A percentile compares a stretch with the other conserved stretches of the same genome.
These are phyloP conservation scores for Temnothorax rugatulus DNA, from an alignment of 2,888 invertebrate species.

Conservation along the genomic window DNA sequence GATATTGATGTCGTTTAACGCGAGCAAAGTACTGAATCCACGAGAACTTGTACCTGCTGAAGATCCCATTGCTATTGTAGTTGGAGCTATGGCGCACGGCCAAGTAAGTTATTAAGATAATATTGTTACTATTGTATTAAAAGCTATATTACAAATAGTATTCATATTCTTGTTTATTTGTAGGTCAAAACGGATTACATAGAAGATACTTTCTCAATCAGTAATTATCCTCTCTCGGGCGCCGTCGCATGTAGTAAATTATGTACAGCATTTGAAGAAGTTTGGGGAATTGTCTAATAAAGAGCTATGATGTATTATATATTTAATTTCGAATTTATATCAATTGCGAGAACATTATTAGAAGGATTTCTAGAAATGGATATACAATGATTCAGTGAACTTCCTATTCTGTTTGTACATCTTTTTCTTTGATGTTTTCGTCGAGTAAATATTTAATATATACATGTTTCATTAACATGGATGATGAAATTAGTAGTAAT, in stretches of 20 bases:
- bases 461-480: not conserved
- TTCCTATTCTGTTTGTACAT: not conserved
- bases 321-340: not conserved
- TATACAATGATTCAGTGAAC: not conserved
- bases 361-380: not conserved
- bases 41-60: slow-evolving; percentile 92
- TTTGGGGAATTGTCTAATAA: slow-evolving; percentile 90
- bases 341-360: not conserved
- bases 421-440: not conserved
- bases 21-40: slow-evolving; percentile 91
- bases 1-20: slow-evolving; percentile 95
- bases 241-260: slow-evolving; percentile 98
- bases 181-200: slow-evolving; percentile 93
- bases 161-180: slow-evolving; percentile 64
- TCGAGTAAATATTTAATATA: not conserved
- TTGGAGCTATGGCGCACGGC: slow-evolving; percentile 99
- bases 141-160: not conserved
- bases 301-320: not conserved
- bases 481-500: not conserved
- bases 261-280: slow-evolving; percentile 97
- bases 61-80: slow-evolving; percentile 95
- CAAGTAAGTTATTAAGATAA: slow-evolving; percentile 89
- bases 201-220: slow-evolving; percentile 96
- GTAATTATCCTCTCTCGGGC: slow-evolving; percentile 98
- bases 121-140: slow-evolving; percentile 19